Conservation (phyloP, 2,797 vertebrate genomes). For the Vireo griseus region DNA sequence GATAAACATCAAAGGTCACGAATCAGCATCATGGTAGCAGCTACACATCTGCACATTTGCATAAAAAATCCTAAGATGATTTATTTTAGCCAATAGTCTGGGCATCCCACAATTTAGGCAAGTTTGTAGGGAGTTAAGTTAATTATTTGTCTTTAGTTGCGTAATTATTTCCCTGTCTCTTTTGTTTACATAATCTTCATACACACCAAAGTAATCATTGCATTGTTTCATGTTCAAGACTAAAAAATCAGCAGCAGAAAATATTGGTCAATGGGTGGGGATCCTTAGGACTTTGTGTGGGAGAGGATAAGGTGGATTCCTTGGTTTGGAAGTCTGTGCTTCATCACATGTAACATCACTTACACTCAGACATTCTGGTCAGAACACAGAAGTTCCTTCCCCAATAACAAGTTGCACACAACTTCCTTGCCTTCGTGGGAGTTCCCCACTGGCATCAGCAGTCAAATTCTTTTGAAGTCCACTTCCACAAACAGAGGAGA, state of each 20-base stretch:
- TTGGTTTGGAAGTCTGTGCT: background rate
- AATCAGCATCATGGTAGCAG: background rate
- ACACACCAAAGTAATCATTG: background rate
- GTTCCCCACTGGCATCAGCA: slow-evolving; percentile 4
- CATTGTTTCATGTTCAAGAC: background rate
- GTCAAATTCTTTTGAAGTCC: slow-evolving; percentile 30
- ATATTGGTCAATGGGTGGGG: background rate
- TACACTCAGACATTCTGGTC: background rate
- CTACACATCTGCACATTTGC: background rate
- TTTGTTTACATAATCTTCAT: background rate
- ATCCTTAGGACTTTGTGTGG: background rate
- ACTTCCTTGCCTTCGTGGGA: slow-evolving; percentile 1
- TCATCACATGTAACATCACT: background rate
- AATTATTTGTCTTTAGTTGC: slow-evolving; percentile 42
- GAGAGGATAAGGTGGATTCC: background rate
- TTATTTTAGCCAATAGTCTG: background rate
- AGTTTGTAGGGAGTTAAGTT: background rate
- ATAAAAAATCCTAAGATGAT: background rate
- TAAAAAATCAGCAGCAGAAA: background rate
- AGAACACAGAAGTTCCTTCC: background rate
- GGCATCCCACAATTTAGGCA: background rate
- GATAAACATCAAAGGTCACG: background rate
- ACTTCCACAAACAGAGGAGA: background rate
- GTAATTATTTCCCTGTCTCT: slow-evolving; percentile 1
- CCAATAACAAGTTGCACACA: background rate